Evolutionary conservation across 2,797 vertebrate species (phyloP).

Genomic region (Mus caroli): DNA sequence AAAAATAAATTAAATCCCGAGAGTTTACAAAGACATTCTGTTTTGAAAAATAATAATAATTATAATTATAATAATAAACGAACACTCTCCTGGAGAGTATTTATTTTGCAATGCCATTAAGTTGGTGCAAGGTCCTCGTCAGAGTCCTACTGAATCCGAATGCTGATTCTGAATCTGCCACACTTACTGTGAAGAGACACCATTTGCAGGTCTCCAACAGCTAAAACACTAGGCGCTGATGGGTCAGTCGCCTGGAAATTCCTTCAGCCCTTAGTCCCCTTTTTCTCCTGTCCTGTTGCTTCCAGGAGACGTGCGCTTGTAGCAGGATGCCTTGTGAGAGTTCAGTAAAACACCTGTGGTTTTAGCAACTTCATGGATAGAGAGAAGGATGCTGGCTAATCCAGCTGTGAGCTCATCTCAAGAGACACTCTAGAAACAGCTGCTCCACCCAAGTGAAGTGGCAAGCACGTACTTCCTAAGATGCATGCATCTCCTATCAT

Average conservation of each 20-base stretch:
- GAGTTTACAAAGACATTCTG: slow-evolving; percentile 67
- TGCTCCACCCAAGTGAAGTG: not conserved
- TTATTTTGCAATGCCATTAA: slow-evolving; percentile 46
- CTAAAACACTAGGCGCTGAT: rapidly evolving
- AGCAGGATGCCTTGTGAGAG: rapidly evolving
- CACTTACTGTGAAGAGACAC: not conserved
- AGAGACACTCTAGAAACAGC: not conserved
- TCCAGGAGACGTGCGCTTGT: not conserved
- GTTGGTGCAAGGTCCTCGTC: not conserved
- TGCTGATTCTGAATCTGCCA: not conserved
- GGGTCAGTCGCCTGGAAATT: rapidly evolving
- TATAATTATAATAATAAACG: not conserved
- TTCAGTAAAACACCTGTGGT: not conserved
- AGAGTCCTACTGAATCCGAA: slow-evolving; percentile 22
- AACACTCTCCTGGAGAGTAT: slow-evolving; percentile 28
- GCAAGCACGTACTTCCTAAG: not conserved
- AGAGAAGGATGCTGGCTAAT: not conserved
- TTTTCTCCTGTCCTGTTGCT: not conserved
- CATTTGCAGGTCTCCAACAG: not conserved
- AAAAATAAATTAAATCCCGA: slow-evolving; percentile 79
- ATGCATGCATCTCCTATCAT: not conserved
- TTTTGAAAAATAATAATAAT: not conserved
- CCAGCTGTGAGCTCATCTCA: not conserved
- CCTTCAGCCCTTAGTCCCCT: not conserved
- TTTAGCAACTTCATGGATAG: not conserved